Conservation (phyloP, 2,797 vertebrate species). For the Peromyscus attwateri region DNA sequence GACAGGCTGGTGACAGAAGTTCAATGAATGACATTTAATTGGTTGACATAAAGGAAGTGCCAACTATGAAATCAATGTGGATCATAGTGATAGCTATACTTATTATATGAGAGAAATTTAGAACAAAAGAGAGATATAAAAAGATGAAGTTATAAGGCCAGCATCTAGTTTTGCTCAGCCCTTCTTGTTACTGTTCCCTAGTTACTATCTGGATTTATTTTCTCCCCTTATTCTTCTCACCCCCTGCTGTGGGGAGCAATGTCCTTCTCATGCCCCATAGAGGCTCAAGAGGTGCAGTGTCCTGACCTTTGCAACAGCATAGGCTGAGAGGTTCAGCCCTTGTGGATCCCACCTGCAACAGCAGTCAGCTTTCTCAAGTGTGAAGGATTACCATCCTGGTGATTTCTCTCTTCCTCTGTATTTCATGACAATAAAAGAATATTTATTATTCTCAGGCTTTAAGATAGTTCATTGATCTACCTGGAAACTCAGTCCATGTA, state of each 20-base stretch:
- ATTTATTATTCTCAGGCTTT: constrained; percentile 28
- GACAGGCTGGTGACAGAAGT: not conserved
- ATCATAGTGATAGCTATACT: not conserved
- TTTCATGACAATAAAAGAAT: constrained; percentile 19
- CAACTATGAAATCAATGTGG: not conserved
- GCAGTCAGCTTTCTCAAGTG: not conserved
- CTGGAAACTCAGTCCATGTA: not conserved
- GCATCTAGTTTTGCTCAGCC: not conserved
- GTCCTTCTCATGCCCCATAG: not conserved
- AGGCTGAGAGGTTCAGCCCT: fast-evolving
- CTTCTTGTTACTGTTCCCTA: constrained; percentile 5
- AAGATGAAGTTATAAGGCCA: not conserved
- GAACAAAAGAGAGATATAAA: not conserved
- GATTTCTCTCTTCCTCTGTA: constrained; percentile 29
- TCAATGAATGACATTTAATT: not conserved
- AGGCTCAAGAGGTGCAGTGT: not conserved
- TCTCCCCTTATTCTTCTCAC: not conserved
- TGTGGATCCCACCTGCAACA: not conserved
- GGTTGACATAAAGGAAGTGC: not conserved
- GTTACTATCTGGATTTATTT: constrained; percentile 7
- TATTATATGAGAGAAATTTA: constrained; percentile 1
- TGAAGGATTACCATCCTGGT: constrained; percentile 9
- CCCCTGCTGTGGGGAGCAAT: not conserved
- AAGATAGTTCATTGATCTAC: not conserved
- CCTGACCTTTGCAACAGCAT: not conserved